Percentiles rank a stretch among this genome's conserved stretches.
Evolutionary conservation across 2,113 vertebrate species (phyloP).

Genomic region (Laticauda colubrina): DNA sequence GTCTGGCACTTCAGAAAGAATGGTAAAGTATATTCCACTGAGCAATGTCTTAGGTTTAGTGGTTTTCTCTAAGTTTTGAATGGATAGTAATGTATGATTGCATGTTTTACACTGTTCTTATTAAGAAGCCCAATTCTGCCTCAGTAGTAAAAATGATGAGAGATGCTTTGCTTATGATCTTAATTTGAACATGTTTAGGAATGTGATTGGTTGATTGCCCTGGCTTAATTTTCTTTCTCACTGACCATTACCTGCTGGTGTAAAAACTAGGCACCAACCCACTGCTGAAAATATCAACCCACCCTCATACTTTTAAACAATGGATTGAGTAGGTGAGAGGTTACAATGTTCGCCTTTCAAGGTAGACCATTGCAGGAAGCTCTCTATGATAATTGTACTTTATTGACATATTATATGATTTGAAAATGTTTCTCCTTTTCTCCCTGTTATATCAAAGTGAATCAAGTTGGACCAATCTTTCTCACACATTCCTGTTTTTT

Average conservation of each 20-base stretch:
- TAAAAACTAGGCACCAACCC: background rate
- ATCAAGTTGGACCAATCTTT: background rate
- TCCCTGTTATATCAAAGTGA: background rate
- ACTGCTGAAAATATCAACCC: no score
- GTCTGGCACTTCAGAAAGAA: background rate
- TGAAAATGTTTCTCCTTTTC: background rate
- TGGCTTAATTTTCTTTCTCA: background rate
- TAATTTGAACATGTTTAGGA: background rate
- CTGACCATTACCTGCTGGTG: background rate
- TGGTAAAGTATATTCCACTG: background rate
- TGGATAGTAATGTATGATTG: background rate
- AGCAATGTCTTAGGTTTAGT: background rate
- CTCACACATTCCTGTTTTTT: background rate
- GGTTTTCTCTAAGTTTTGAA: background rate
- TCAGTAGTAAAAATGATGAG: background rate
- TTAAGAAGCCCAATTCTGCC: background rate
- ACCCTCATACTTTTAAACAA: background rate
- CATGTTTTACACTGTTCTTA: background rate
- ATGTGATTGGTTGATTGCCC: background rate
- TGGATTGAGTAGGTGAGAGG: background rate
- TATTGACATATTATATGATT: background rate
- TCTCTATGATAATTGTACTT: background rate
- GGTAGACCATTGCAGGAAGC: background rate
- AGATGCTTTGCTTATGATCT: background rate
- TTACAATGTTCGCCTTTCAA: background rate